phyloP scores from a whole-genome alignment of 2,797 vertebrate genomes.

The Emys orbicularis region DNA sequence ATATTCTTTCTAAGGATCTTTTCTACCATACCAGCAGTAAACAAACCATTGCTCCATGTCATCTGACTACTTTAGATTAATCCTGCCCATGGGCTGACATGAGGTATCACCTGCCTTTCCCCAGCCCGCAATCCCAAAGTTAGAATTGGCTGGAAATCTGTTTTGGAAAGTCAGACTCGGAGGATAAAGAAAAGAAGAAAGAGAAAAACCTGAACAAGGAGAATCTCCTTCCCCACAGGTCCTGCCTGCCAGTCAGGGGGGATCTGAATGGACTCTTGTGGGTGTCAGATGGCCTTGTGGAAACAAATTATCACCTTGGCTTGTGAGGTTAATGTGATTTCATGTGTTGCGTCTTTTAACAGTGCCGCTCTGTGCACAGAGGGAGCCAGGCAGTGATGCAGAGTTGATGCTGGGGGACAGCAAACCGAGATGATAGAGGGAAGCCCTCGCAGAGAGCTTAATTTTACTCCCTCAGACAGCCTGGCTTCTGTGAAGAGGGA shows the following conservation, averaged over 20 bases:
- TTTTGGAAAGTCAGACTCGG: not conserved
- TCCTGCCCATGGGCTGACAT: not conserved
- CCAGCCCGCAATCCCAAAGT: not conserved
- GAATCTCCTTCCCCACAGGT: not conserved
- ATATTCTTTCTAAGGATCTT: not conserved
- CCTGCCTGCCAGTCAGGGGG: not conserved
- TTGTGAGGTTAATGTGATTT: conserved; percentile 9
- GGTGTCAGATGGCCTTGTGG: conserved; percentile 46
- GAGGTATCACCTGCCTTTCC: not conserved
- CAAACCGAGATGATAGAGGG: not conserved
- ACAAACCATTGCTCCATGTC: not conserved
- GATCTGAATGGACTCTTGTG: not conserved
- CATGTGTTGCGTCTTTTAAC: conserved; percentile 6
- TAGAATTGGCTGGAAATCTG: not conserved
- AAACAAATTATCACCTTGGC: conserved; percentile 51
- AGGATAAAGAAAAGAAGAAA: not conserved
- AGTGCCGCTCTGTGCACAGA: not conserved
- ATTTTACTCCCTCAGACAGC: not conserved
- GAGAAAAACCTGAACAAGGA: accelerated
- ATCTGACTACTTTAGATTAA: not conserved
- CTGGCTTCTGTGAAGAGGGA: not conserved
- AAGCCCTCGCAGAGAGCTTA: not conserved
- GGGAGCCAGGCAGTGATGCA: not conserved
- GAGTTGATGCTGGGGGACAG: accelerated
- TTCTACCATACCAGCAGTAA: not conserved